Evolutionary conservation across 1,140 invertebrate genomes (phyloP).

Genomic region (Orius insidiosus): DNA sequence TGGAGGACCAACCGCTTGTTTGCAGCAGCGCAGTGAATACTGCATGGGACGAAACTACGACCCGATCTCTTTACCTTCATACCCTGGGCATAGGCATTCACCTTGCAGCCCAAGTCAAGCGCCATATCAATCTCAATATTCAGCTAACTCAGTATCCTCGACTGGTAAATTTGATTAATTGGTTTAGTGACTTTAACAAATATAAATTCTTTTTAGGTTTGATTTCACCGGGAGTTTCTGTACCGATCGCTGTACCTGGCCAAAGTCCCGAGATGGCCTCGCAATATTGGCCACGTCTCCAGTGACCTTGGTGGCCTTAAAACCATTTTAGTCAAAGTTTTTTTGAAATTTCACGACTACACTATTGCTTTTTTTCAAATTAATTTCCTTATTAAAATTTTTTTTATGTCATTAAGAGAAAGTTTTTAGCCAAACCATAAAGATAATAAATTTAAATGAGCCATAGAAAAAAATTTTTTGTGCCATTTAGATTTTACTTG

Average conservation of each 20-base stretch:
- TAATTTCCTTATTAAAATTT: too few relatives aligned
- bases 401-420: too few relatives aligned
- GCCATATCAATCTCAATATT: conserved; percentile 39
- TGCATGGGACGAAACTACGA: conserved; percentile 42
- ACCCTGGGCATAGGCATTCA: conserved; percentile 34
- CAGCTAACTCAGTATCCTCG: conserved; percentile 36
- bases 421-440: too few relatives aligned
- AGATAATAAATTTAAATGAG: too few relatives aligned
- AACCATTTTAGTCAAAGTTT: too few relatives aligned
- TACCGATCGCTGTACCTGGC: conserved; percentile 92
- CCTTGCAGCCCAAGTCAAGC: conserved; percentile 43
- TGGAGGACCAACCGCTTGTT: conserved; percentile 35
- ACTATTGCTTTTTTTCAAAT: too few relatives aligned
- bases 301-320: conserved; percentile 49
- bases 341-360: too few relatives aligned
- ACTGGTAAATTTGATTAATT: conserved; percentile 33
- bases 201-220: too few relatives aligned
- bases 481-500: too few relatives aligned
- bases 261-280: conserved; percentile 72
- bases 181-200: background rate
- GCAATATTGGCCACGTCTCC: conserved; percentile 91
- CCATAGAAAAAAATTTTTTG: too few relatives aligned
- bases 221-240: conserved; percentile 89
- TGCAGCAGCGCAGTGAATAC: conserved; percentile 46
- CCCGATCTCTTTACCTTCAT: conserved; percentile 35